Percentiles rank a stretch among this genome's conserved stretches.
phyloP scores from a whole-genome alignment of 2,888 invertebrate species.

The Cyclophora albipunctata region DNA sequence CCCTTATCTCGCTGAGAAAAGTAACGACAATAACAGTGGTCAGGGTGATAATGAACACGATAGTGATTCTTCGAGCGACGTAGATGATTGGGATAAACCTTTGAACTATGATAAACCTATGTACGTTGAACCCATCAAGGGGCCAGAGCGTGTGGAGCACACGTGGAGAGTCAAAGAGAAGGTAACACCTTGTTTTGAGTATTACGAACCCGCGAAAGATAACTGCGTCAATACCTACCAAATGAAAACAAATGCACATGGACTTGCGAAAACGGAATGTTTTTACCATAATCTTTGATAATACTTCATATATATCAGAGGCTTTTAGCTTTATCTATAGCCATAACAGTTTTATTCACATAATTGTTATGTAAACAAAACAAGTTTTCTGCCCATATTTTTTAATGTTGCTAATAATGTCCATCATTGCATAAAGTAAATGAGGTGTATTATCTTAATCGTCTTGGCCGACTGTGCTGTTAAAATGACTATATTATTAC shows the following conservation, averaged over 20 bases:
- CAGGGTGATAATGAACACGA: constrained; percentile 57
- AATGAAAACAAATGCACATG: constrained; percentile 67
- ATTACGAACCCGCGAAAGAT: constrained; percentile 18
- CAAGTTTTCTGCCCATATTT: too few species aligned
- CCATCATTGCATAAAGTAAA: too few species aligned
- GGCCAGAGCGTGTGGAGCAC: constrained; percentile 81
- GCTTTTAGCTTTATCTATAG: too few species aligned
- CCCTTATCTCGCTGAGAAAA: constrained; percentile 65
- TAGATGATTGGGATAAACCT: constrained; percentile 81
- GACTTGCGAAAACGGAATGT: constrained; percentile 7
- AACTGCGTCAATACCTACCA: constrained; percentile 36
- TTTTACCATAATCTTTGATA: too few species aligned
- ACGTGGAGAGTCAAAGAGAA: constrained; percentile 96
- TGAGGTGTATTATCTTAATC: too few species aligned
- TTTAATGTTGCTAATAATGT: too few species aligned
- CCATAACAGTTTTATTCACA: too few species aligned
- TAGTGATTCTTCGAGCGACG: constrained; percentile 57
- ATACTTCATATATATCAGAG: too few species aligned
- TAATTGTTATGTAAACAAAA: too few species aligned
- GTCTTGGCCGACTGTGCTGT: too few species aligned
- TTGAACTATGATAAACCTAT: constrained; percentile 83
- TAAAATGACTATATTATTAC: too few species aligned
- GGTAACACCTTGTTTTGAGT: constrained; percentile 60
- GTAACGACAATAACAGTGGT: constrained; percentile 61
- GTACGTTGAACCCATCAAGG: constrained; percentile 63